phyloP scores from a whole-genome alignment of 2,888 invertebrate genomes.

The Luperina testacea region DNA sequence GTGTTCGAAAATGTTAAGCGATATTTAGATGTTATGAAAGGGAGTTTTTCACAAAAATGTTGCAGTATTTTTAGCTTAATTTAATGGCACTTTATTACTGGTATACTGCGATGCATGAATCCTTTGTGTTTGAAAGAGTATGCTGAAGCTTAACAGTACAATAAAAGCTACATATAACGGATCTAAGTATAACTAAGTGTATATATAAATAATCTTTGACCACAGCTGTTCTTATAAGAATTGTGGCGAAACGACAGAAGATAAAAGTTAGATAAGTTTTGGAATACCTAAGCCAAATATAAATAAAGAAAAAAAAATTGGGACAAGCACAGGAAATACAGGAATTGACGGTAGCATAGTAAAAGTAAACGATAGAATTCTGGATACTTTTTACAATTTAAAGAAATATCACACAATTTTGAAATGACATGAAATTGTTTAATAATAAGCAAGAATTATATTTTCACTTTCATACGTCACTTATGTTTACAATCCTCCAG shows the following conservation, averaged over 20 bases:
- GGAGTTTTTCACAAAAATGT: neutral
- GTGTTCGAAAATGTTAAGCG: slow-evolving; percentile 10
- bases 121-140: slow-evolving; percentile 2
- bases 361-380: neutral
- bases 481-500: neutral
- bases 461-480: neutral
- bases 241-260: neutral
- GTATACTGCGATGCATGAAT: neutral
- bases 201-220: neutral
- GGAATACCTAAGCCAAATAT: neutral
- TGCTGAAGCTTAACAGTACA: too few species aligned
- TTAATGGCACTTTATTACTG: slow-evolving; percentile 5
- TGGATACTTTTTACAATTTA: neutral
- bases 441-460: neutral
- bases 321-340: neutral
- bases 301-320: neutral
- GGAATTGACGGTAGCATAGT: neutral
- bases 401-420: neutral
- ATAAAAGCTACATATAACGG: neutral
- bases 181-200: neutral
- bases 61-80: neutral
- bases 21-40: slow-evolving; percentile 7
- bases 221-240: neutral
- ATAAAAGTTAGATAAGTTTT: neutral
- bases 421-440: neutral